Evolutionary conservation across 2,888 invertebrate genomes (phyloP), one percentile per base, ranked within the genome.

Genomic region (Amblyteles armatorius): DNA sequence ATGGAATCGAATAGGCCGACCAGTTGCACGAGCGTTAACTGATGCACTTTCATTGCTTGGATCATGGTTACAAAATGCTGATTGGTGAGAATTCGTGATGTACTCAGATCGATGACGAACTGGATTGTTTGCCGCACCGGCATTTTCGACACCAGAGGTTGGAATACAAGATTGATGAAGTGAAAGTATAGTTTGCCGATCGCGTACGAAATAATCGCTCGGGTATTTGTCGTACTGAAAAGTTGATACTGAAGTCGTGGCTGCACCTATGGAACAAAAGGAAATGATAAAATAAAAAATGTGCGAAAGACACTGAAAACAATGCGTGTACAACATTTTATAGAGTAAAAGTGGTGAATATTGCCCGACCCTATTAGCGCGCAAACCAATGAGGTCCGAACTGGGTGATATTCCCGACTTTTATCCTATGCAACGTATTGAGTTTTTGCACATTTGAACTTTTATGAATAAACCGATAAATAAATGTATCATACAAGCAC

Each of bases 201-300:
- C n/a, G 82, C 77, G 50, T 57, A n/a, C 13, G 0, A 4, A 1
- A 83, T 7, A 9, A 83, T 73, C 16, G 26, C 52, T 19, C 78
- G 60, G 19, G 73, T 50, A 48, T 6, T 33, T 11, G 55, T 52
- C 11, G 16, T 3, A 48, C 63, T 60, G 2, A 13, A 29, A 50
- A 22, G 52, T 5, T 73, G 29, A 16, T 68, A 19, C 36, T 9
- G 33, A 29, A 85, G 22, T 7, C 0, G 19, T 9, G 48, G 48
- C 26, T 74, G 77, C 26, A 80, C n/a, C 85, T 85, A 73, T 52
- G n/a, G 6, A 11, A 57, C 36, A 36, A 65, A 52, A 4, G 40
- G n/a, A 57, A 26, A 9, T 1, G 5, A 26, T 26, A 11, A 11
- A 26, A 9, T 57, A 26, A 26, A 26, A 26, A 4, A 26, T 26